Conservation (phyloP, 92 coral and sea anemone species). For the Desmophyllum pertusum region DNA sequence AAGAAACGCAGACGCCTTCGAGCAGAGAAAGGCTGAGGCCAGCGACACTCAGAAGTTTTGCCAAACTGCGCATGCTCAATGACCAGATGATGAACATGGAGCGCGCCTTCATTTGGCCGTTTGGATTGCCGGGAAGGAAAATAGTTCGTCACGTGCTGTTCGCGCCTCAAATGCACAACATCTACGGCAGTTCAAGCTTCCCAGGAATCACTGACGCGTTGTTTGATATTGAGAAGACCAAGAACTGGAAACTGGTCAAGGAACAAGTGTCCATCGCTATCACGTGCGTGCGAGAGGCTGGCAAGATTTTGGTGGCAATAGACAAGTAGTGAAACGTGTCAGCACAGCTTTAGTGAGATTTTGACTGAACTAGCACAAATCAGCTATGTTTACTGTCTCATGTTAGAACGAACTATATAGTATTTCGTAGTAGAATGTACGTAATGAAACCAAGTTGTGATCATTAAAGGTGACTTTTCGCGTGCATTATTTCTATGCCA, state of each 20-base stretch:
- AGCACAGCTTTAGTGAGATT: background rate
- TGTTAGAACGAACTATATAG: no score
- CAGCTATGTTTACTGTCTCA: no score
- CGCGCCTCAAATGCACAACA: constrained; percentile 71
- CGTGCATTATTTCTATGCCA: no score
- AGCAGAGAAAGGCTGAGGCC: constrained; percentile 26
- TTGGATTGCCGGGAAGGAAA: constrained; percentile 87
- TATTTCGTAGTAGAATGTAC: no score
- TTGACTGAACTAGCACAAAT: background rate
- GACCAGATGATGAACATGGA: constrained; percentile 85
- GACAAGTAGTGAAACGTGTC: constrained; percentile 6
- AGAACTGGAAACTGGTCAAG: constrained; percentile 77
- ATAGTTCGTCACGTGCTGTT: constrained; percentile 80
- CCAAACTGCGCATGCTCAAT: constrained; percentile 74
- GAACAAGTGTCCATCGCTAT: constrained; percentile 76
- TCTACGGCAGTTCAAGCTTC: constrained; percentile 69
- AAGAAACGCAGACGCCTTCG: constrained; percentile 46
- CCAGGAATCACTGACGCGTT: constrained; percentile 84
- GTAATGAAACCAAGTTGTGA: no score
- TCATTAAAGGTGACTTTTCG: no score
- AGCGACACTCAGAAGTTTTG: constrained; percentile 44
- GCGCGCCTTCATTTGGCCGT: constrained; percentile 77
- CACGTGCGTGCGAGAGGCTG: constrained; percentile 78
- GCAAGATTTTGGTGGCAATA: constrained; percentile 48
- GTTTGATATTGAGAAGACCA: constrained; percentile 57